A percentile compares a stretch with the other conserved stretches of the same genome.
phyloP scores from a whole-genome alignment of 2,888 invertebrate species.

The Xestobium rufovillosum region DNA sequence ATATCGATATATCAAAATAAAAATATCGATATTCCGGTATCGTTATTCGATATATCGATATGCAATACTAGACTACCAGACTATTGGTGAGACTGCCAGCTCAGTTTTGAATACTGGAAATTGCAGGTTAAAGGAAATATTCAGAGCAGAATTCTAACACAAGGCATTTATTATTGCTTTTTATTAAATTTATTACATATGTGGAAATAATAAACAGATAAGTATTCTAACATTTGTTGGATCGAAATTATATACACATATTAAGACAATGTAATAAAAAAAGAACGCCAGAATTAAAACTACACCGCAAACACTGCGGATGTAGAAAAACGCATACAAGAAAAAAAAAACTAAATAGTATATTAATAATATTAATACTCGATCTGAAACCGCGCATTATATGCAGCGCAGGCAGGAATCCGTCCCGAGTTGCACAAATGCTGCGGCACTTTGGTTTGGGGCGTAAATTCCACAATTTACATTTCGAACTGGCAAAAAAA shows the following conservation, averaged over 20 bases:
- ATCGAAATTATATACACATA: conserved; percentile 37
- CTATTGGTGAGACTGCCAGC: too few relatives aligned
- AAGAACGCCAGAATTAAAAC: conserved; percentile 37
- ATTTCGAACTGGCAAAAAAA: conserved; percentile 35
- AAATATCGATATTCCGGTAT: too few relatives aligned
- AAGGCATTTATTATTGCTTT: conserved; percentile 31
- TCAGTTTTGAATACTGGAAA: too few relatives aligned
- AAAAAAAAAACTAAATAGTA: conserved; percentile 33
- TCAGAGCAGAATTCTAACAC: too few relatives aligned
- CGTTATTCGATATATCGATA: too few relatives aligned
- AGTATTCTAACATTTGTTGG: conserved; percentile 41
- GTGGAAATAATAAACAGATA: conserved; percentile 40
- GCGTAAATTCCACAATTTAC: conserved; percentile 28
- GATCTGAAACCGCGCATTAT: conserved; percentile 29
- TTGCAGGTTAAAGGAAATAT: too few relatives aligned
- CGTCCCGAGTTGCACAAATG: conserved; percentile 25
- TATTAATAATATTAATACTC: conserved; percentile 40
- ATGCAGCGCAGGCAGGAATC: conserved; percentile 18
- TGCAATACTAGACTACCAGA: too few relatives aligned
- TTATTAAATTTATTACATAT: conserved; percentile 37
- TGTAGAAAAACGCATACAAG: conserved; percentile 29
- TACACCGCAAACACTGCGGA: conserved; percentile 31
- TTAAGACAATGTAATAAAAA: conserved; percentile 36
- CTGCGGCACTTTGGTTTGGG: conserved; percentile 37
- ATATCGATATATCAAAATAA: too few relatives aligned